Evolutionary conservation across 2,888 invertebrate species (phyloP), one percentile per base, ranked within the genome.

Genomic region (Dryococelus australis): DNA sequence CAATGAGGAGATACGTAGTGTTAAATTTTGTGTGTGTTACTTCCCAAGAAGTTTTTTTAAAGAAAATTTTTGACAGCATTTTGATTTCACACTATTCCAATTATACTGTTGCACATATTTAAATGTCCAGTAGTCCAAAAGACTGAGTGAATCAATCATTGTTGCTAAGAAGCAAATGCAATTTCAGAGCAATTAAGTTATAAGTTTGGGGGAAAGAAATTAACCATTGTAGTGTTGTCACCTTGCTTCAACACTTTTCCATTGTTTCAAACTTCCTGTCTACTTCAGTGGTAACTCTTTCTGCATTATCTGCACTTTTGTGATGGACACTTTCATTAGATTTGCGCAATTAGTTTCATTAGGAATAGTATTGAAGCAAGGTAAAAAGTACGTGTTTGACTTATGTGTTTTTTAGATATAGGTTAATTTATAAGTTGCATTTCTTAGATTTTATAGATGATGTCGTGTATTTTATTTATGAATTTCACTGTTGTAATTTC

Each of bases 41-140:
- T 47, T 47, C 47, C 8, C 12, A 47, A 47, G 47, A 47, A 47
- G 47, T 1, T 35, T 35, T 35, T 47, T 47, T 47, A 47, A 16
- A 13, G 47, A 3, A 47, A 47, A 47, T 65, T 65, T 65, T 4
- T n/a, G 24, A n/a, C 65, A 65, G 65, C 65, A 65, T 65, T 65
- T 65, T 65, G 65, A n/a, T 20, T 65, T 65, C 65, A 10, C 65
- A 65, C 20, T 65, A 65, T 65, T 65, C 65, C 65, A 65, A 24
- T 65, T 9, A 65, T 24, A n/a, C 65, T 65, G 24, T 65, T 65
- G 65, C 20, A 65, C 65, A 65, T 65, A 65, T 65, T 10, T 65
- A n/a, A 65, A n/a, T 65, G 65, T 65, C n/a, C 65, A 65, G 65
- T 65, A 65, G 65, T 65, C 24, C 65, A 65, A 65, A 65, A 65